Base-by-base conservation (phyloP, 2,888 invertebrate genomes). In the Belgica antarctica region DNA sequence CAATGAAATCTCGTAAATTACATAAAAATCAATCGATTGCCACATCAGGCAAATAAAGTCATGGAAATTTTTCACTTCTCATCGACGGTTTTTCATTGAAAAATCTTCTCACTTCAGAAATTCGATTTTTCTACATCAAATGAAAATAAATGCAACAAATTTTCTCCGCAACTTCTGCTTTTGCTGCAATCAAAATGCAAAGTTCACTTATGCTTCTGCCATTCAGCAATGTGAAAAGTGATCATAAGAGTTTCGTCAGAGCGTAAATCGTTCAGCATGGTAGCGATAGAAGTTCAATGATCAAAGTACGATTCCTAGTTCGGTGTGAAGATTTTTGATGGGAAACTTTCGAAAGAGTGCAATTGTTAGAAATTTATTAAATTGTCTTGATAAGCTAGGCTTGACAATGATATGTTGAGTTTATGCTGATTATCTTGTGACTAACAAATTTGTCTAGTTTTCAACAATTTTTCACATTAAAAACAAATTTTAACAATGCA, bases 21-120 rank as follows among this genome's bases (percentile, higher is more conserved):
- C 5, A 2, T 41, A n/a, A 41, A 41, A 41, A 10, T 12, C 41
- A 41, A 41, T 41, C n/a, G 8, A 41, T 41, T 41, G 41, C n/a
- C n/a, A n/a, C 52, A 52, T 15, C 52, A 52, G 10, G 46, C 46
- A 15, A 34, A 7, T 34, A 34, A 52, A 52, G 52, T 52, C 52
- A 19, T 52, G 22, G 46, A 52, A 52, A 19, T 12, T n/a, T 19
- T 52, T 52, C 52, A 34, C 10, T 34, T 34, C 7, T 34, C 10
- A 8, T 34, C 34, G 12, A 34, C 10, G 12, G 7, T 34, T 34
- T 34, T 34, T 10, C 24, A 22, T 3, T 52, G 52, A 52, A 24
- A 46, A 19, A 22, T 52, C 24, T 52, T 22, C 24, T 52, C 24
- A 15, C 24, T 52, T 52, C 22, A 46, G 15, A 7, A 41, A 41